Percentiles rank a stretch among this genome's conserved stretches.
Evolutionary conservation across 2,113 vertebrate species (phyloP).

Genomic region (Xiphias gladius): DNA sequence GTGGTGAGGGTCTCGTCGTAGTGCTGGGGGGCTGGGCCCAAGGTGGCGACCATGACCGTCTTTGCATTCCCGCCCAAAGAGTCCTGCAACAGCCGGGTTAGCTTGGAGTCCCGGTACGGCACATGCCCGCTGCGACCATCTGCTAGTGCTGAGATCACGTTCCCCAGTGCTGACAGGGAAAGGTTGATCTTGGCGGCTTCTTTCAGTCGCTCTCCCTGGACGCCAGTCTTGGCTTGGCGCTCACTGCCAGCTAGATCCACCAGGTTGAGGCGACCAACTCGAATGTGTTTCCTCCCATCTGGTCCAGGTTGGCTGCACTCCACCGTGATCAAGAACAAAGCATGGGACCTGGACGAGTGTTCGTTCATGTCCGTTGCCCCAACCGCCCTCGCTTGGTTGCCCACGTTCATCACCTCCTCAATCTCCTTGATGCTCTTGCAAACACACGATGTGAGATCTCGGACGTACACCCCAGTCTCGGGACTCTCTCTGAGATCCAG

Average conservation of each 20-base stretch:
- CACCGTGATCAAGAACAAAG: conserved; percentile 95
- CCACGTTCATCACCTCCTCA: conserved; percentile 96
- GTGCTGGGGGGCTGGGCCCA: conserved; percentile 92
- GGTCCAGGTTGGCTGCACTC: conserved; percentile 95
- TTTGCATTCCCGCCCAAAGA: conserved; percentile 97
- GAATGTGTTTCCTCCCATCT: conserved; percentile 94
- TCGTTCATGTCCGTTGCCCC: conserved; percentile 98
- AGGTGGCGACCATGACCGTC: conserved; percentile 97
- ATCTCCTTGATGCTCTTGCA: conserved; percentile 99
- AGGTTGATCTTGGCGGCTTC: conserved; percentile 99
- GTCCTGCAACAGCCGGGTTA: conserved; percentile 96
- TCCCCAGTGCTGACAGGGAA: conserved; percentile 95
- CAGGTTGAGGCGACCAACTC: conserved; percentile 96
- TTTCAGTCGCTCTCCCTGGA: conserved; percentile 92
- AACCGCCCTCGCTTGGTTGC: conserved; percentile 92
- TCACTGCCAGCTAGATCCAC: conserved; percentile 97
- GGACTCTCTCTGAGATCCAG: conserved; percentile 96
- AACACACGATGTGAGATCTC: conserved; percentile 96
- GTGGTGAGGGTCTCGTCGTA: conserved; percentile 97
- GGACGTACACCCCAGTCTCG: conserved; percentile 95
- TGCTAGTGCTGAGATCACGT: conserved; percentile 95
- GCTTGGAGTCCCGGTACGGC: conserved; percentile 98
- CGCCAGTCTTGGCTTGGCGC: conserved; percentile 91
- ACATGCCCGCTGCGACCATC: conserved; percentile 94
- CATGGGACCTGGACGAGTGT: conserved; percentile 95